Evolutionary conservation across 2,888 invertebrate genomes (phyloP), one percentile per base, ranked within the genome.

Genomic region (Catocala fraxini): DNA sequence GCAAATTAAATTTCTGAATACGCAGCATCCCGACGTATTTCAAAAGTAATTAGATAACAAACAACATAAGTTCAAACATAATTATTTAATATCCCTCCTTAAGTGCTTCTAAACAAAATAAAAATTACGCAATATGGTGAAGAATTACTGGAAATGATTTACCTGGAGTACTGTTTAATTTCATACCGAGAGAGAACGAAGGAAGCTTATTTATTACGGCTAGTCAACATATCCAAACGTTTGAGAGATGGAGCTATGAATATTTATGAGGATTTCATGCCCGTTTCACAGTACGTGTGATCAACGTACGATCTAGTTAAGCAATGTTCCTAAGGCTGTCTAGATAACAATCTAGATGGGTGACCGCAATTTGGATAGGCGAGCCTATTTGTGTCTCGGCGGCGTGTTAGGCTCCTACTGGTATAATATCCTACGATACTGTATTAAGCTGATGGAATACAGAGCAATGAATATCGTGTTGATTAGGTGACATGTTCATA

Each of bases 131-230:
- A 45, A 4, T 0, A 13, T 34, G 6, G 9, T 12, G 34, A 43
- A 56, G 11, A 52, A 55, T 48, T 25, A 49, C 13, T 43, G 51
- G 12, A 45, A 48, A 45, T 46, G n/a, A 54, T 48, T 33, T 53
- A 58, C 15, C 41, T 61, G 46, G 41, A 11, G 10, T 33, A n/a
- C 49, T 59, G 35, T 54, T 47, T 52, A 34, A 15, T 15, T 35
- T 39, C 42, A 42, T 49, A 46, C 41, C 34, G 10, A 58, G 9
- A 54, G n/a, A 41, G 12, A 15, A 58, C 43, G 33, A 42, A 51
- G 41, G 49, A 56, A 67, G 48, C 43, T 56, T 48, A 56, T 42
- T 48, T 47, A 58, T 55, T 52, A 49, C 13, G 43, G 15, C 34
- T 55, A 54, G 34, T 56, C 42, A 47, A 49, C 39, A 13, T 43